Evolutionary conservation across 1,140 invertebrate species (phyloP).

Genomic region (Zaprionus kolodkinae): DNA sequence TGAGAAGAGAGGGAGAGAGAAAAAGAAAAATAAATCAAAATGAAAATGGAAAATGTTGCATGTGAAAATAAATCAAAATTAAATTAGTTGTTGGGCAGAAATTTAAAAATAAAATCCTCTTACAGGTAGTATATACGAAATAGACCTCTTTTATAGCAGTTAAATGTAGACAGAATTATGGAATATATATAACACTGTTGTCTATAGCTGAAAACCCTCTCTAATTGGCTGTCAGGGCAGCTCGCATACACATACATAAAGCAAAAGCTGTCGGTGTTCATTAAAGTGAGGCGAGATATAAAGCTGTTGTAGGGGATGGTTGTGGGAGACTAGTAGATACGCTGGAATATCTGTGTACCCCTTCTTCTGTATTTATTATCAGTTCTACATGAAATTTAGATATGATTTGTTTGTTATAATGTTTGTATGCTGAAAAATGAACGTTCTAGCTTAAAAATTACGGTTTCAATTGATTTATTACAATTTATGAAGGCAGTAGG

Average conservation of each 20-base stretch:
- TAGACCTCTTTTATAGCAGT: too few relatives aligned
- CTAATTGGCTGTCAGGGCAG: conserved; percentile 64
- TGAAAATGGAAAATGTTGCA: conserved; percentile 44
- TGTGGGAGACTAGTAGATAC: background rate
- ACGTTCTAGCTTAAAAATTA: too few relatives aligned
- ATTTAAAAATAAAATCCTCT: conserved; percentile 23
- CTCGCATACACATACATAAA: conserved; percentile 25
- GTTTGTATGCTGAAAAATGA: too few relatives aligned
- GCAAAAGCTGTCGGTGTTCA: conserved; percentile 13
- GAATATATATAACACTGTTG: background rate
- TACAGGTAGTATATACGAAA: background rate
- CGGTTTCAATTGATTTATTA: too few relatives aligned
- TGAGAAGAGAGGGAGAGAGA: conserved; percentile 26
- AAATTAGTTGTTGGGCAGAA: conserved; percentile 31
- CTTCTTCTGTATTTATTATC: too few relatives aligned
- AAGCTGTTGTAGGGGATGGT: background rate
- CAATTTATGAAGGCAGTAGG: too few relatives aligned
- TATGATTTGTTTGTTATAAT: too few relatives aligned
- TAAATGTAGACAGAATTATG: background rate
- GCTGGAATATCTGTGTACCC: background rate
- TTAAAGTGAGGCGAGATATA: conserved; percentile 37
- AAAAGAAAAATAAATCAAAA: conserved; percentile 40
- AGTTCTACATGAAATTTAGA: too few relatives aligned
- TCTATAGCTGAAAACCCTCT: conserved; percentile 16
- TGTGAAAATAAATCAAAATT: conserved; percentile 33